Conservation (phyloP, 2,113 vertebrate genomes). For the Oceanodroma tethys region DNA sequence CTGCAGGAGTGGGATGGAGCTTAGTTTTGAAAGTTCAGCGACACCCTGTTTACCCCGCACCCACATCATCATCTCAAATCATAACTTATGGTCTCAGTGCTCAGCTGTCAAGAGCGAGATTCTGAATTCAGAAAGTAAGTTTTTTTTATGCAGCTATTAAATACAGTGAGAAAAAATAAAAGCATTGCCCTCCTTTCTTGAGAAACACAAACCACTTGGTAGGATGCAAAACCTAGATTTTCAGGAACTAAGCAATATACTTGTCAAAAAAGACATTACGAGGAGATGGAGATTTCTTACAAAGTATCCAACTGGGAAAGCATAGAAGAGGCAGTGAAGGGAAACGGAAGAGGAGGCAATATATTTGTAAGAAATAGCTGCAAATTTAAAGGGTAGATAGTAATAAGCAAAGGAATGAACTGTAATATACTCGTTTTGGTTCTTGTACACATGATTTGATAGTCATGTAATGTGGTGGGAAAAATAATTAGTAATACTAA, state of each 20-base stretch:
- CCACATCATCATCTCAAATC: constrained; percentile 7
- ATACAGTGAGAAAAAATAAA: neutral
- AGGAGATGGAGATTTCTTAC: neutral
- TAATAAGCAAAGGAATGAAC: neutral
- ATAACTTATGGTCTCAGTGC: neutral
- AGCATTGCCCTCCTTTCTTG: neutral
- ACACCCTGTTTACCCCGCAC: neutral
- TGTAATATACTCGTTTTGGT: neutral
- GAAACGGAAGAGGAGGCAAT: neutral
- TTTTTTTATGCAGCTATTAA: neutral
- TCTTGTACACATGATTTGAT: neutral
- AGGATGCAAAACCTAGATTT: neutral
- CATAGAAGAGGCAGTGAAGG: neutral
- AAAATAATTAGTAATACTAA: neutral
- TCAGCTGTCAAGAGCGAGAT: neutral
- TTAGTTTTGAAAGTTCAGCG: neutral
- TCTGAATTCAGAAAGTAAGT: neutral
- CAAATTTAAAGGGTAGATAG: neutral
- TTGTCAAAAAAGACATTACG: neutral
- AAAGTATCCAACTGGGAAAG: neutral
- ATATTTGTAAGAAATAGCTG: neutral
- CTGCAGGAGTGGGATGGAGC: constrained; percentile 10
- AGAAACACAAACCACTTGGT: neutral
- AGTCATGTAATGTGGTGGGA: neutral
- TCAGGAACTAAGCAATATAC: neutral